These are phyloP conservation scores for Troilus luridus DNA, from an alignment of 2,888 invertebrate genomes.

Conservation along the genomic window DNA sequence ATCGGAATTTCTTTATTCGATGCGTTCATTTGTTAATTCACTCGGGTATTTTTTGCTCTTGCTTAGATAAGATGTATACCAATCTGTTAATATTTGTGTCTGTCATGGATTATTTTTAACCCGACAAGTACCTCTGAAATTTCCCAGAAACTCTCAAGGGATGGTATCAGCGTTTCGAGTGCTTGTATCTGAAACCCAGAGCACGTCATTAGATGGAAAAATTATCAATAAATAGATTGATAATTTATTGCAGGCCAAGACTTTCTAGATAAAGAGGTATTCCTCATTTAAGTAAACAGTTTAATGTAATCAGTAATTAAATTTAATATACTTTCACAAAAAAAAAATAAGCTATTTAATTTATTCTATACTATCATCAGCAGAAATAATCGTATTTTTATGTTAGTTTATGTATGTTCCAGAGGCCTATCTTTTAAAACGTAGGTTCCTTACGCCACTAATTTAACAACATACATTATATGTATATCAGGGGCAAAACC, in stretches of 20 bases:
- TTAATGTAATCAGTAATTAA: not conserved
- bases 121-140: not conserved
- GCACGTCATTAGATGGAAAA: not conserved
- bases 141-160: not conserved
- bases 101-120: not conserved
- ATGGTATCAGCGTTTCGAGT: not conserved
- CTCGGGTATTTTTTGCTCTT: not conserved
- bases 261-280: not conserved
- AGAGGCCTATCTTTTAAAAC: no score
- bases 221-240: not conserved
- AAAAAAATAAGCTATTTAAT: no score
- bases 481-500: no score
- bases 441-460: no score
- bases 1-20: no score
- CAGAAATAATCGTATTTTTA: no score
- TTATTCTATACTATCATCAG: no score
- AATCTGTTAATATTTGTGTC: not conserved
- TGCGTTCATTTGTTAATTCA: no score
- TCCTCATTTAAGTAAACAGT: not conserved
- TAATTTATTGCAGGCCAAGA: not conserved
- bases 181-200: not conserved
- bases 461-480: no score
- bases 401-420: no score
- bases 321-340: not conserved
- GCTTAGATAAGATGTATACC: not conserved